A percentile compares a stretch with the other conserved stretches of the same genome.
These are phyloP conservation scores for Brachionus asplanchnoidis DNA, from an alignment of 1,140 invertebrate genomes.

Conservation along the genomic window DNA sequence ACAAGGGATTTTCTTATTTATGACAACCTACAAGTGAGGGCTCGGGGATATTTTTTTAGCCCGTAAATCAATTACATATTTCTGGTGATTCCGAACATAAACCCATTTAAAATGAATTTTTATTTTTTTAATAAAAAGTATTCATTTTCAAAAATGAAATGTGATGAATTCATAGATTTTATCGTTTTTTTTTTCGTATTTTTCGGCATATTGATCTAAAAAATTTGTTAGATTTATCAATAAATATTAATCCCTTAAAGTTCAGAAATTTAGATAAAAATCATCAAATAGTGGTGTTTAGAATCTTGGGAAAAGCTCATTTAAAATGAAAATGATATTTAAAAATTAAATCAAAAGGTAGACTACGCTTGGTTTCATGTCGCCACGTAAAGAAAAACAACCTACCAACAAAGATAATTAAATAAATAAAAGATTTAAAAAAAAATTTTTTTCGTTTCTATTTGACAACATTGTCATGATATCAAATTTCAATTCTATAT, in stretches of 20 bases:
- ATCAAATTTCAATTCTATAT: slow-evolving; percentile 3
- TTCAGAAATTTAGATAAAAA: not conserved
- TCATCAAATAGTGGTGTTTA: not conserved
- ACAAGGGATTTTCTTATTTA: not conserved
- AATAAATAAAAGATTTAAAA: not conserved
- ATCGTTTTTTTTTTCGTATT: not conserved
- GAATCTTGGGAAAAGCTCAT: not conserved
- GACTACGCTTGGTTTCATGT: not conserved
- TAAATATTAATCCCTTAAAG: not conserved
- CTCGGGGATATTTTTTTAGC: not conserved
- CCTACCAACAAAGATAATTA: not conserved
- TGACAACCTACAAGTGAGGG: not conserved
- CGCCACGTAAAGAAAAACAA: not conserved
- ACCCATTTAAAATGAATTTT: not conserved
- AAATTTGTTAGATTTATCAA: not conserved
- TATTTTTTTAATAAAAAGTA: not conserved
- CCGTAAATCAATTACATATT: not conserved
- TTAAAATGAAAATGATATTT: not conserved
- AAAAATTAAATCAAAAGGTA: not conserved
- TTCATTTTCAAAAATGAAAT: not conserved
- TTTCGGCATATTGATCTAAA: not conserved
- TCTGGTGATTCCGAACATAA: not conserved
- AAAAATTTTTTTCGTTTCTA: not conserved
- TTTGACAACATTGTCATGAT: not conserved
- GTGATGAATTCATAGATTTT: not conserved